phyloP scores from a whole-genome alignment of 2,888 invertebrate genomes.

The Sarcophaga rosellei region DNA sequence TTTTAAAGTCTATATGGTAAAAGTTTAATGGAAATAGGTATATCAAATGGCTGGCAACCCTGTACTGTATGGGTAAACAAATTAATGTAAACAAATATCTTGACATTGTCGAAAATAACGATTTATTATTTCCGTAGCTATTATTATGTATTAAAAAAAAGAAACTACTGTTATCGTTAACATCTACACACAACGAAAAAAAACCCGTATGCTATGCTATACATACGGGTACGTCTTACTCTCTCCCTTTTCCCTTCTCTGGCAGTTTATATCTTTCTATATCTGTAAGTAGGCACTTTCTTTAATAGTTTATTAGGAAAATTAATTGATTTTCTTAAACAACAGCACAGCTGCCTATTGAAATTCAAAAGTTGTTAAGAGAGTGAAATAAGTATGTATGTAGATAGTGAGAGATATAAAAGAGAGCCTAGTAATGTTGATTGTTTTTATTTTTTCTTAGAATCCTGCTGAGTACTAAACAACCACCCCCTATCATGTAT shows the following conservation, averaged over 20 bases:
- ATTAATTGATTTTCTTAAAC: conserved; percentile 34
- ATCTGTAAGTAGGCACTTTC: conserved; percentile 5
- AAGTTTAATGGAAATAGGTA: too few relatives aligned
- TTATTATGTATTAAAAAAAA: neutral
- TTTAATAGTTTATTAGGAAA: neutral
- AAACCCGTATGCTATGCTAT: conserved; percentile 15
- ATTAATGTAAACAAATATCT: neutral
- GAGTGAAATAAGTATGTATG: too few relatives aligned
- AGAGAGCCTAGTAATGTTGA: neutral
- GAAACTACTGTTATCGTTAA: neutral
- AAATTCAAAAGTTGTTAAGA: neutral
- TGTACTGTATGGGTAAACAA: neutral
- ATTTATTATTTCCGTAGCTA: neutral
- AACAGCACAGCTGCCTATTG: conserved; percentile 29
- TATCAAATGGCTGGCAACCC: too few relatives aligned
- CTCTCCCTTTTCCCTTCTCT: neutral
- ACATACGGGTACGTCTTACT: neutral
- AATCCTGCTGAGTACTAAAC: conserved; percentile 62
- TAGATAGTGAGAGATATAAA: neutral
- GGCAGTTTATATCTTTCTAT: neutral
- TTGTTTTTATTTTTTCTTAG: conserved; percentile 28
- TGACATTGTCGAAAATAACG: neutral
- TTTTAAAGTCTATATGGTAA: too few relatives aligned
- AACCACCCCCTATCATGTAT: conserved; percentile 59
- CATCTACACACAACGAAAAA: conserved; percentile 2